Evolutionary conservation across 2,888 invertebrate genomes (phyloP), one percentile per base, ranked within the genome.

Genomic region (Dermolepida albohirtum): DNA sequence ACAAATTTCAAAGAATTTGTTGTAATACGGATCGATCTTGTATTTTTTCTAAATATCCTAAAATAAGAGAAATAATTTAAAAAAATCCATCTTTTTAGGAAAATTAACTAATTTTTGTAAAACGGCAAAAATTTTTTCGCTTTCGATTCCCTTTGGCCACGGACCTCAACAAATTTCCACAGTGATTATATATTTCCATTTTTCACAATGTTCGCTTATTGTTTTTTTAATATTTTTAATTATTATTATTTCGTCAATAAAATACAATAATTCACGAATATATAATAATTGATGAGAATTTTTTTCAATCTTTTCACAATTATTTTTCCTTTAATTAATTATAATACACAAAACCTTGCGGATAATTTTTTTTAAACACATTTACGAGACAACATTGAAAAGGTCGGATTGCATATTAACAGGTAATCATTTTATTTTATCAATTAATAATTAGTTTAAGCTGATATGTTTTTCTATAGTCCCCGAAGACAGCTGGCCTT

Each of bases 381-480:
- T 78, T 80, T 81, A 84, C 82, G 82, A 82, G 82, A 83, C 82
- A 81, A 84, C 83, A 83, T 81, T 80, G 76, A 82, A 83, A 82
- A 83, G 57, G 81, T 83, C 83, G 83, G 84, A 83, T 82, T 83
- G 83, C 83, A 82, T 83, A 81, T 81, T 57, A 82, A 83, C 81
- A 83, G 79, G 80, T 82, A 81, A 82, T 81, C 87, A 88, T 85
- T 85, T 54, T 40, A 40, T 34, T 49, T 44, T 44, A 67, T 54
- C 41, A 39, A 44, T 64, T 57, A 65, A 41, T 67, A 43, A 67
- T 54, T 67, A 55, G 39, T 87, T 88, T 88, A 89, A 88, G 88
- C 87, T 89, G 89, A 89, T 89, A 89, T 89, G 89, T 89, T 88
- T 67, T 83, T 87, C 87, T 88, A 88, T 89, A 89, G 89, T 89